These are phyloP conservation scores for Scolopax bukidnonensis DNA, from an alignment of 2,797 vertebrate species.

Conservation along the genomic window DNA sequence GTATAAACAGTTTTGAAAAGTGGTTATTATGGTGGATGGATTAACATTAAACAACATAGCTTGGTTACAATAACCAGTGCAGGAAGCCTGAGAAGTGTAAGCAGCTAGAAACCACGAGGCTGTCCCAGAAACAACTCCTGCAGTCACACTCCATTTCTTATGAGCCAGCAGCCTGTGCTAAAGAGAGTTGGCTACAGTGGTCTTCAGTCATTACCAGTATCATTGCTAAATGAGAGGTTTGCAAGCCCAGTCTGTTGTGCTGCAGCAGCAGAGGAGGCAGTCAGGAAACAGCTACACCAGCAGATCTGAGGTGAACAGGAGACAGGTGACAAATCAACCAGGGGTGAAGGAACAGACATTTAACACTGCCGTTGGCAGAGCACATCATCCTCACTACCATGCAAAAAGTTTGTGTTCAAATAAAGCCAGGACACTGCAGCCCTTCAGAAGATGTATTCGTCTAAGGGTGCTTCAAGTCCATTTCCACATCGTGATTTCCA, in stretches of 20 bases:
- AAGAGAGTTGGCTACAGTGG: neutral
- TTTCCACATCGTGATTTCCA: neutral
- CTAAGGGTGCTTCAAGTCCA: neutral
- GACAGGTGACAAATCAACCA: neutral
- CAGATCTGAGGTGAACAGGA: neutral
- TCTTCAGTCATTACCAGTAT: neutral
- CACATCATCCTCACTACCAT: neutral
- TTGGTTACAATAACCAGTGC: neutral
- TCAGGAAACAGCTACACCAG: accelerated
- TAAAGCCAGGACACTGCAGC: neutral
- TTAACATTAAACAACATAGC: neutral
- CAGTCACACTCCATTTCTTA: neutral
- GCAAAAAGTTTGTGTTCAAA: neutral
- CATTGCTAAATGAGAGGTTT: accelerated
- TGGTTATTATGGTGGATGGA: neutral
- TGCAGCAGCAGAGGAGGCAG: accelerated
- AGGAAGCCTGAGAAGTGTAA: neutral
- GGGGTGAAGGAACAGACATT: neutral
- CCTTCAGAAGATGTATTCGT: neutral
- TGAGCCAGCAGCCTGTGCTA: neutral
- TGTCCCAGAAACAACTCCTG: neutral
- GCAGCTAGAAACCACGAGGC: neutral
- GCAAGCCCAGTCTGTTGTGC: neutral
- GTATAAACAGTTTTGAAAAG: neutral
- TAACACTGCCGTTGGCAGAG: accelerated